Evolutionary conservation across 1,140 invertebrate species (phyloP).

Genomic region (Lamellibrachia luymesi): DNA sequence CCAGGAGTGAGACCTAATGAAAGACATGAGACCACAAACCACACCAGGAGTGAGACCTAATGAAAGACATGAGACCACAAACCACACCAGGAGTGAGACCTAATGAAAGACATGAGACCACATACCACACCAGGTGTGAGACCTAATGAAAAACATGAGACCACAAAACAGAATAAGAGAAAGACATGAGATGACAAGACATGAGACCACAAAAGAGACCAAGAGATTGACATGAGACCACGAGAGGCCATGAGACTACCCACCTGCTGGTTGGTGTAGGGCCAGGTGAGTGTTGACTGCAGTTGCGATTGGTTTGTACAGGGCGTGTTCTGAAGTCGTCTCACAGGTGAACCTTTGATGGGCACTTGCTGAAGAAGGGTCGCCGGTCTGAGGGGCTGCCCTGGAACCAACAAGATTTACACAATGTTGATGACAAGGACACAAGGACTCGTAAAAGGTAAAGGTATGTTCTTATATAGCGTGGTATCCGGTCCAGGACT

Average conservation of each 20-base stretch:
- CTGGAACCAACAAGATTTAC: neutral
- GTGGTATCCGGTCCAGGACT: no score
- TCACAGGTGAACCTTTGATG: neutral
- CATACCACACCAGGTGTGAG: no score
- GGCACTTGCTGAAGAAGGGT: neutral
- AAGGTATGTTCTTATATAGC: no score
- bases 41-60: neutral
- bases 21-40: neutral
- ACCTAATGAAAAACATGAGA: neutral
- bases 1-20: neutral
- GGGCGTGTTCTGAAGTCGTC: neutral
- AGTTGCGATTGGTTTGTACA: neutral
- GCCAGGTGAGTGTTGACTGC: neutral
- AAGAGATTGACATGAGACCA: neutral
- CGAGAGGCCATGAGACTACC: neutral
- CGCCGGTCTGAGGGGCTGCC: neutral
- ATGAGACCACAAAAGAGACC: neutral
- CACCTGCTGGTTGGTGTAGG: neutral
- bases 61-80: neutral
- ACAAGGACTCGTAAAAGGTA: neutral
- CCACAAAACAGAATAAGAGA: neutral
- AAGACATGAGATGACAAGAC: neutral
- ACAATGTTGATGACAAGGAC: neutral
- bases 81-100: no score
- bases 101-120: no score